A percentile compares a stretch with the other conserved stretches of the same genome.
Conservation (phyloP, 2,888 invertebrate genomes). For the Aethes cnicana region DNA sequence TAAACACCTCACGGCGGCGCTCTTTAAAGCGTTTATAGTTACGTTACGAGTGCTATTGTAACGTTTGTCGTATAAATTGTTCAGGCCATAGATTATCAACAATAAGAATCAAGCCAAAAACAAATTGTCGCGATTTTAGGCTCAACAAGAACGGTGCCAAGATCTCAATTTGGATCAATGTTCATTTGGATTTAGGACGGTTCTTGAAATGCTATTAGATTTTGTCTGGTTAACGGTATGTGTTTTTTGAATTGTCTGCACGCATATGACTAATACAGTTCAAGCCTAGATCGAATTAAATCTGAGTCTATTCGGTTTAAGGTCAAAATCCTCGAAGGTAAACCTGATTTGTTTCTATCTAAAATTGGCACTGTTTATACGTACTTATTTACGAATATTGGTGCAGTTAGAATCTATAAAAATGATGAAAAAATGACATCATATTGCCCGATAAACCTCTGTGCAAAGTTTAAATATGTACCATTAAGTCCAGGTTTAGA, state of each 20-base stretch:
- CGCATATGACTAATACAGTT: background rate
- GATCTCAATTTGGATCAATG: background rate
- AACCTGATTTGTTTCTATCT: too few species aligned
- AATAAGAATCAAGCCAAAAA: background rate
- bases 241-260: conserved; percentile 1
- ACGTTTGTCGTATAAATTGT: conserved; percentile 3
- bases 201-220: background rate
- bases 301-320: too few species aligned
- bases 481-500: too few species aligned
- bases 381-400: too few species aligned
- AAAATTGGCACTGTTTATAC: too few species aligned
- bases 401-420: too few species aligned
- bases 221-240: conserved; percentile 4
- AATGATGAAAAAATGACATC: too few species aligned
- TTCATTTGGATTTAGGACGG: background rate
- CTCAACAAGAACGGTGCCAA: background rate
- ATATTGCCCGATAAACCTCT: too few species aligned
- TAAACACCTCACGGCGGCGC: background rate
- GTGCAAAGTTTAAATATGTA: too few species aligned
- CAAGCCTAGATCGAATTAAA: background rate
- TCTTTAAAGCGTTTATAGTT: conserved; percentile 7
- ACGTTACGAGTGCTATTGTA: too few species aligned
- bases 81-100: background rate
- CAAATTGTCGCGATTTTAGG: background rate
- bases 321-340: too few species aligned